Evolutionary conservation across 1,140 invertebrate genomes (phyloP).

Genomic region (Carcinoscorpius rotundicauda): DNA sequence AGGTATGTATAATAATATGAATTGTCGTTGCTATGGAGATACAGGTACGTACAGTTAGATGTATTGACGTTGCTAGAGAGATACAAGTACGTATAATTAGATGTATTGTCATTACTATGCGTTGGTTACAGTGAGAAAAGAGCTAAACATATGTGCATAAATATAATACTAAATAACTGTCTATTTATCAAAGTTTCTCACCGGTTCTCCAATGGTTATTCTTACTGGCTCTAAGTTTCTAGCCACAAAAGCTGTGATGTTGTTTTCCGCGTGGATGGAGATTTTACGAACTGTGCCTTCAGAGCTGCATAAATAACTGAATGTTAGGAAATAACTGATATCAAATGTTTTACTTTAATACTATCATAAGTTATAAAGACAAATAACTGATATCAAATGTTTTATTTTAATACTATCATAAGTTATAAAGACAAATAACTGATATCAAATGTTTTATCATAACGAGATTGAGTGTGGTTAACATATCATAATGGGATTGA

Average conservation of each 20-base stretch:
- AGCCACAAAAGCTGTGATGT: slow-evolving; percentile 41
- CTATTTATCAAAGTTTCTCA: neutral
- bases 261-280: slow-evolving; percentile 10
- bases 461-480: no score
- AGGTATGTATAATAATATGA: no score
- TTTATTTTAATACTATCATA: no score
- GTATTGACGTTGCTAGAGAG: neutral
- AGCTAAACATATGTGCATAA: neutral
- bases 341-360: no score
- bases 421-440: no score
- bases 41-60: neutral
- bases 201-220: slow-evolving; percentile 19
- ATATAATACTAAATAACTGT: neutral
- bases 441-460: no score
- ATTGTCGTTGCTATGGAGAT: neutral
- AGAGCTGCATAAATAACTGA: no score
- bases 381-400: no score
- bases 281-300: no score
- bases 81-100: neutral
- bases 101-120: neutral
- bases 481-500: no score
- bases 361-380: no score
- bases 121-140: neutral
- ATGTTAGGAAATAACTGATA: no score
- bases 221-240: slow-evolving; percentile 36